Conservation (phyloP, 2,888 invertebrate genomes). For the Netelia melanura region DNA sequence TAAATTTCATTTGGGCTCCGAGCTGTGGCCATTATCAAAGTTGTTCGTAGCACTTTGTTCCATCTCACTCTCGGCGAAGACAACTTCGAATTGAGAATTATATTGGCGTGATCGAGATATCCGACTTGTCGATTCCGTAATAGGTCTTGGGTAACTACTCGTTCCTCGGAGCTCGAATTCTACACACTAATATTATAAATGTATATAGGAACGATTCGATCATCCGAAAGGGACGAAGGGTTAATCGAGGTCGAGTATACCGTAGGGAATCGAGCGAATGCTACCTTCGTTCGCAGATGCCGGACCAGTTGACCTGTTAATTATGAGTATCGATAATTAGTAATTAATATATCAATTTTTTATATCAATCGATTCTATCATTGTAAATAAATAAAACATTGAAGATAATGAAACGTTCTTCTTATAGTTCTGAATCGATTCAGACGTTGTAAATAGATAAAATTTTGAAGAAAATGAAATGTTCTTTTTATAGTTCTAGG, state of each 20-base stretch:
- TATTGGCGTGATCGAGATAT: constrained; percentile 48
- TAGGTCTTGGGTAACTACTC: constrained; percentile 13
- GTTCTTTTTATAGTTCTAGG: too few relatives aligned
- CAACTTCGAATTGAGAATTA: constrained; percentile 44
- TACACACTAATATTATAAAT: neutral
- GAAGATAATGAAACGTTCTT: too few relatives aligned
- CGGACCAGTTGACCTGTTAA: neutral
- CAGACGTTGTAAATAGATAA: too few relatives aligned
- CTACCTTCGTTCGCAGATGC: neutral
- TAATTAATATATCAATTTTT: too few relatives aligned
- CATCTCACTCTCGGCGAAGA: neutral
- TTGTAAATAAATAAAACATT: too few relatives aligned
- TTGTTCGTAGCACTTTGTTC: constrained; percentile 39
- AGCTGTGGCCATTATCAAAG: constrained; percentile 56
- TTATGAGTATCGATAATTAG: too few relatives aligned
- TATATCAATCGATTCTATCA: too few relatives aligned
- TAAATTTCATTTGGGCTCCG: constrained; percentile 16
- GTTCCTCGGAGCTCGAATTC: neutral
- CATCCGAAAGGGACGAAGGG: neutral
- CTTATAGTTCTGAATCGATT: too few relatives aligned
- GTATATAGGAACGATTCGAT: neutral
- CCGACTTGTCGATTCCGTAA: constrained; percentile 46
- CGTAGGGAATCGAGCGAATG: neutral
- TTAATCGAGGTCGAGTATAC: neutral
- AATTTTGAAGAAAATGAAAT: too few relatives aligned